Evolutionary conservation across 1,140 invertebrate genomes (phyloP), one percentile per base, ranked within the genome.

Genomic region (Thaumetopoea pityocampa): DNA sequence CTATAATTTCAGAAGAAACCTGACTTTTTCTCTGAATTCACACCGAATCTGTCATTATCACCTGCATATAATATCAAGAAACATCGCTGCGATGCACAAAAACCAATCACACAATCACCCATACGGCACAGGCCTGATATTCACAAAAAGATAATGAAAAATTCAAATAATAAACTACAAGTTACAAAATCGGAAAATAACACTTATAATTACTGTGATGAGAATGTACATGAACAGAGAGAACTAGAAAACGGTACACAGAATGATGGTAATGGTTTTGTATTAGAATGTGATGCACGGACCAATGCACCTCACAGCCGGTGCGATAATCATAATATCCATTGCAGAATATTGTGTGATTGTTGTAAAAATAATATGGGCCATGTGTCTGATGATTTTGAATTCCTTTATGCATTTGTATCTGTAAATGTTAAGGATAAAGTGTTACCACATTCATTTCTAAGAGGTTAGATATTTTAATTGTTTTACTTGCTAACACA

Each of bases 391-490:
- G 28, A 63, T 36, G 49, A 69, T 36, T 12, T 52, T 0, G 71
- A 79, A 8, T 83, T 80, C 60, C 42, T 82, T 16, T 65, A 77
- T 42, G 78, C 78, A 3, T 82, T 82, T 63, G 68, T 80, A 5
- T 62, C 64, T 26, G 49, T 80, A 17, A 67, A 58, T 56, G 67
- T 82, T 26, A 71, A 77, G 28, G 67, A 78, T 18, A 67, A 78
- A 30, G 49, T 82, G 0, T 38, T 82, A 7, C 78, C 76, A 1
- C 41, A 62, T 14, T 61, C 71, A 10, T 78, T 78, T 65, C 41
- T 66, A 26, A 80, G 77, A 74, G 76, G 78, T 80, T 47, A 59
- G 2, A 18, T 11, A 16, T n/a, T 16, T n/a, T 16, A 0, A 14
- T 28, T 41, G 7, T 30, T 24, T 33, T 24, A n/a, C n/a, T n/a